These are phyloP conservation scores for Coregonus clupeaformis DNA, from an alignment of 2,113 vertebrate species.

Conservation along the genomic window DNA sequence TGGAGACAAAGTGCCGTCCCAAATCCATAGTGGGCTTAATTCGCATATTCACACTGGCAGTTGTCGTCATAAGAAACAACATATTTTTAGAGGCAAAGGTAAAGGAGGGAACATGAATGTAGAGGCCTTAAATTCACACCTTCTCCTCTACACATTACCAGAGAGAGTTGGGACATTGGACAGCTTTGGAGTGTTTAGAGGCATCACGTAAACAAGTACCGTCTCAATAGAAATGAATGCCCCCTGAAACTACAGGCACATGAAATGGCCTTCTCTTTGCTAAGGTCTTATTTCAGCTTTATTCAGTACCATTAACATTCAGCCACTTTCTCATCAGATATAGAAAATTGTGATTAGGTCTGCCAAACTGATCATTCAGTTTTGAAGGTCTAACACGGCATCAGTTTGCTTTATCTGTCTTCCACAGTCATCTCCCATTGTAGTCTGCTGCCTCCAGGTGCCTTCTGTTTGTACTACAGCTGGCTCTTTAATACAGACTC, in stretches of 20 bases:
- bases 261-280: too few relatives aligned
- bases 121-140: too few relatives aligned
- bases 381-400: too few relatives aligned
- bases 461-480: neutral
- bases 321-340: too few relatives aligned
- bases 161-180: neutral
- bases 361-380: too few relatives aligned
- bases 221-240: neutral
- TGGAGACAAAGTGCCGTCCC: constrained; percentile 1
- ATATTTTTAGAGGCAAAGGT: neutral
- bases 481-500: neutral
- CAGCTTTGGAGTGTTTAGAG: neutral
- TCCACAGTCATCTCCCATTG: too few relatives aligned
- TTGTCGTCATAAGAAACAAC: neutral
- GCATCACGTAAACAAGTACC: neutral
- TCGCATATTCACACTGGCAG: neutral
- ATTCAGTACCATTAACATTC: too few relatives aligned
- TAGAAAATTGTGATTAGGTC: too few relatives aligned
- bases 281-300: too few relatives aligned
- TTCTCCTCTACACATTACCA: neutral
- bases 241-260: neutral
- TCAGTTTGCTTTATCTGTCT: too few relatives aligned
- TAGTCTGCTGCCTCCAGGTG: neutral
- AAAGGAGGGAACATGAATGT: neutral
- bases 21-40: neutral